Percentiles rank a stretch among this genome's conserved stretches.
phyloP scores from a whole-genome alignment of 2,113 vertebrate genomes.

The Salminus brasiliensis region DNA sequence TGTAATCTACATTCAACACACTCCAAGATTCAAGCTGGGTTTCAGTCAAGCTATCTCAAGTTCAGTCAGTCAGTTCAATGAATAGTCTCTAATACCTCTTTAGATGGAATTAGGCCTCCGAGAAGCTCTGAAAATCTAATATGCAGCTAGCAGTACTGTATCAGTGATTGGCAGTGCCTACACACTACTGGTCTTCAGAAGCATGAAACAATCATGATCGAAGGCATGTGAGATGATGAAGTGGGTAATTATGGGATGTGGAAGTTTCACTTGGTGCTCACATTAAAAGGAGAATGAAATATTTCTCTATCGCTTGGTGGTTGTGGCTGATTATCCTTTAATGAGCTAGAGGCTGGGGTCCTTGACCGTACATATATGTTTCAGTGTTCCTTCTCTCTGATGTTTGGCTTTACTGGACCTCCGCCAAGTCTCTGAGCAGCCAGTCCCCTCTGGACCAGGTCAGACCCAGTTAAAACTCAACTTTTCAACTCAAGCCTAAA shows the following conservation, averaged over 20 bases:
- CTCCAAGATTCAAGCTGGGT: too few relatives aligned
- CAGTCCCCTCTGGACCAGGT: slow-evolving; percentile 42
- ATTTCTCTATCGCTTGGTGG: slow-evolving; percentile 34
- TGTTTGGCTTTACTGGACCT: slow-evolving; percentile 21
- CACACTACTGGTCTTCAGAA: slow-evolving; percentile 22
- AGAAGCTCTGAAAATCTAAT: too few relatives aligned
- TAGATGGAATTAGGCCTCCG: too few relatives aligned
- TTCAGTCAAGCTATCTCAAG: too few relatives aligned
- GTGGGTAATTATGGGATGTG: slow-evolving; percentile 22
- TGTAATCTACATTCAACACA: too few relatives aligned
- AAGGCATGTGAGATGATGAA: slow-evolving; percentile 36
- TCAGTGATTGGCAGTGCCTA: background rate
- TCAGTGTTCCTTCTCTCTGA: slow-evolving; percentile 2
- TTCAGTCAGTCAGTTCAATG: too few relatives aligned
- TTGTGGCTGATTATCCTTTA: slow-evolving; percentile 36
- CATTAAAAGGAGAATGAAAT: slow-evolving; percentile 34
- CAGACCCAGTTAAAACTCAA: slow-evolving; percentile 43
- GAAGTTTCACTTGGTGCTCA: slow-evolving; percentile 38
- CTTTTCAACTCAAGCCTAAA: slow-evolving; percentile 31
- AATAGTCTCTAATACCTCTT: too few relatives aligned
- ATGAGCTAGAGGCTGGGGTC: slow-evolving; percentile 24
- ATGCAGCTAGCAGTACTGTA: slow-evolving; percentile 17
- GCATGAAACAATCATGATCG: slow-evolving; percentile 33
- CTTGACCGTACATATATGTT: slow-evolving; percentile 26
- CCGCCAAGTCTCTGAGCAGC: slow-evolving; percentile 10